Evolutionary conservation across 2,888 invertebrate genomes (phyloP).

Genomic region (Epinotia nisella): DNA sequence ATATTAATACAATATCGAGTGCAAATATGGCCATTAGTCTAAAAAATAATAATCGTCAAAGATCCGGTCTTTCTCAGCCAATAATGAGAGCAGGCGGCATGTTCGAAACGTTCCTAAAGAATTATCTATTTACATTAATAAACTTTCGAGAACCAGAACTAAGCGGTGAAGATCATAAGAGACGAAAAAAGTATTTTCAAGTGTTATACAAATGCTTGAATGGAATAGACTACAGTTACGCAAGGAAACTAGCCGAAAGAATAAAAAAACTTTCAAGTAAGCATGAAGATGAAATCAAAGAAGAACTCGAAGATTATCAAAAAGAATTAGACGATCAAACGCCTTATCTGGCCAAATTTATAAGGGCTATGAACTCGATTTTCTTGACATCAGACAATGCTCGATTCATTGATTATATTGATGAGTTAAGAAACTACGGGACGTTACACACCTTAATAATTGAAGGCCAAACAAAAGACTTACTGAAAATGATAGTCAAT

Average conservation of each 20-base stretch:
- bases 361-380: conserved; percentile 14
- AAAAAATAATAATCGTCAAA: not conserved
- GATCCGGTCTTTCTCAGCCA: not conserved
- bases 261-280: not conserved
- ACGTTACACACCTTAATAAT: not conserved
- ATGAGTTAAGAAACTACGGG: conserved; percentile 2
- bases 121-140: conserved; percentile 15
- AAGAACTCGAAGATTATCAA: not conserved
- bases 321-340: not conserved
- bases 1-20: not conserved
- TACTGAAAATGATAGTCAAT: conserved; percentile 13
- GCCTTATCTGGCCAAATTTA: not conserved
- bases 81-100: conserved; percentile 1
- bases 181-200: conserved; percentile 14
- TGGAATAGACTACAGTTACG: not conserved
- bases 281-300: conserved; percentile 12
- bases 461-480: not conserved
- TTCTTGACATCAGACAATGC: conserved; percentile 1
- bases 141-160: conserved; percentile 22
- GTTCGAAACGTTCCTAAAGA: conserved; percentile 3
- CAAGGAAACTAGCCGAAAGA: not conserved
- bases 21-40: too few relatives aligned
- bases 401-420: conserved; percentile 2
- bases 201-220: not conserved
- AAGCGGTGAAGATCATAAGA: conserved; percentile 7